Percentiles rank a stretch among this genome's conserved stretches.
These are phyloP conservation scores for Pycnomerus fuliginosus DNA, from an alignment of 2,888 invertebrate genomes.

Conservation along the genomic window DNA sequence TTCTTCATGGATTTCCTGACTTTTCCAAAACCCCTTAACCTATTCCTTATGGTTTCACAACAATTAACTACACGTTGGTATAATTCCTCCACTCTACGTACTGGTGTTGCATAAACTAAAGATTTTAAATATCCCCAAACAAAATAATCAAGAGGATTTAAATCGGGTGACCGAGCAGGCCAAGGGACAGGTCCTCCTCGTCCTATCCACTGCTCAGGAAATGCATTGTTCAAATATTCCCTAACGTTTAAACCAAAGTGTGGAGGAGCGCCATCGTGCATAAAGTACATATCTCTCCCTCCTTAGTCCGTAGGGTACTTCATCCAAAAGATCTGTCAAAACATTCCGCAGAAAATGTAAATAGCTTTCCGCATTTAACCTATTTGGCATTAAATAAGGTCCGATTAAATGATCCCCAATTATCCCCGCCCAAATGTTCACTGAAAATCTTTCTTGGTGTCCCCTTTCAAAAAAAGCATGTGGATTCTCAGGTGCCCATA, in stretches of 20 bases:
- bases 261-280: slow-evolving; percentile 43
- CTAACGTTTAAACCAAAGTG: slow-evolving; percentile 28
- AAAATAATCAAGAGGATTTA: slow-evolving; percentile 29
- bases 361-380: slow-evolving; percentile 11
- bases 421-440: slow-evolving; percentile 1
- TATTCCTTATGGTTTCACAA: too few relatives aligned
- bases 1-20: too few relatives aligned
- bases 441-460: neutral
- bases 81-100: too few relatives aligned
- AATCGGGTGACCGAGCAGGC: slow-evolving; percentile 31
- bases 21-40: too few relatives aligned
- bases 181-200: slow-evolving; percentile 30
- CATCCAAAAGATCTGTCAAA: slow-evolving; percentile 10
- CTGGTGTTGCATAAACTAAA: slow-evolving; percentile 33
- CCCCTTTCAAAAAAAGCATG: neutral
- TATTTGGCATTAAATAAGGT: slow-evolving; percentile 16
- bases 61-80: too few relatives aligned
- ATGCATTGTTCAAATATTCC: slow-evolving; percentile 24
- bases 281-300: slow-evolving; percentile 27
- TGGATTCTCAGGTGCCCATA: neutral
- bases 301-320: slow-evolving; percentile 3
- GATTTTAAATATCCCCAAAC: slow-evolving; percentile 22
- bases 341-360: slow-evolving; percentile 10
- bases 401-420: slow-evolving; percentile 17
- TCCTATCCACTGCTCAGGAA: slow-evolving; percentile 30